Base-by-base conservation (phyloP, 2,797 vertebrate species). In the Gallinago stenura region DNA sequence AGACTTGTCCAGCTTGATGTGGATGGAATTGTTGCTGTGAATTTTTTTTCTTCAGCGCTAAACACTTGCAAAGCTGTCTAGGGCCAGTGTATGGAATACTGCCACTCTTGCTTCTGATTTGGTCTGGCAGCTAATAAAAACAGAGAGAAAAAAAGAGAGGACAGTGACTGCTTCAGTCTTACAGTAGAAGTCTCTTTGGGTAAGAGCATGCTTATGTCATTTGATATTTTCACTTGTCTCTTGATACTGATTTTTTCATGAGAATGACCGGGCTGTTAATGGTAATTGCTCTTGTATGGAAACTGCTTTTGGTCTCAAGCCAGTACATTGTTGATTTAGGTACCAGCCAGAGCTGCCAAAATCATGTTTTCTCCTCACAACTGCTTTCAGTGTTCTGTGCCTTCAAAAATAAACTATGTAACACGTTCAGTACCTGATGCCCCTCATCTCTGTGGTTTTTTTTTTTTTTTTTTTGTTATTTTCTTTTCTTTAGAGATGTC, bases 321-420 rank as follows among this genome's bases (percentile, higher is more conserved):
- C 30, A 64, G 6, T 50, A 50, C 2, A 2, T 31, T 57, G 31
- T 9, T 75, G 53, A 50, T 45, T 35, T 75, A 45, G 22, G 39
- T 61, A 69, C 41, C 13, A 77, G 30, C 21, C 21, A 57, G 4
- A 26, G 25, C 31, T 80, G 8, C 28, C 21, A 53, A 69, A 35
- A 45, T 0, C 2, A 1, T 8, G 2, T 39, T 58, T 68, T 51
- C 21, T 77, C 3, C 12, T 69, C 26, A 16, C 2, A 33, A 8
- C 9, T 83, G 46, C 35, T 73, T 80, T 65, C 28, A 28, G 19
- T 16, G 31, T 79, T 75, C 41, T 57, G 11, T 88, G 45, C 31
- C 54, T 69, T 83, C 9, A 53, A 48, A 84, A 87, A 35, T 53
- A 54, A 79, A 25, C 12, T 46, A 14, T 0, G 0, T 66, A 39